phyloP scores from a whole-genome alignment of 2,888 invertebrate species.

The Parnassius orleans region DNA sequence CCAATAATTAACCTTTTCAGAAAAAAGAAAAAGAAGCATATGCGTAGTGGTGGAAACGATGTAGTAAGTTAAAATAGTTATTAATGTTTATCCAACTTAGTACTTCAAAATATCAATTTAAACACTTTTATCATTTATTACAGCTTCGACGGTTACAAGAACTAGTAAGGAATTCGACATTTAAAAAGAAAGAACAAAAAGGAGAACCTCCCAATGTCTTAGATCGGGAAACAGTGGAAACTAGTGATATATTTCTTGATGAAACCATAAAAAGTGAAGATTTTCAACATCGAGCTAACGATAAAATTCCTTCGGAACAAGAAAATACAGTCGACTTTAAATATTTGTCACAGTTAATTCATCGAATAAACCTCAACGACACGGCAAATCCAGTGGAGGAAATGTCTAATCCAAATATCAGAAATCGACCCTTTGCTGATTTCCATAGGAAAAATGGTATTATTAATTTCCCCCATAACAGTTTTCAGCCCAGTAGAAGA shows the following conservation, averaged over 20 bases:
- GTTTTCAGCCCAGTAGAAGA: conserved; percentile 26
- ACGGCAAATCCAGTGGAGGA: conserved; percentile 32
- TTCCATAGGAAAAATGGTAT: conserved; percentile 25
- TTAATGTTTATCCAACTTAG: background rate
- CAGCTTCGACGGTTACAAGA: conserved; percentile 15
- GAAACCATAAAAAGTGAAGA: conserved; percentile 30
- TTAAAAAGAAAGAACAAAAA: conserved; percentile 10
- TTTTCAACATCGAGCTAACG: conserved; percentile 26
- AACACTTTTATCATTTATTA: background rate
- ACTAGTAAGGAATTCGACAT: conserved; percentile 12
- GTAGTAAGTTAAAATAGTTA: conserved; percentile 11
- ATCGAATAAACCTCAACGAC: conserved; percentile 50
- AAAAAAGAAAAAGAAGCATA: conserved; percentile 13
- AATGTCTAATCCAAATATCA: conserved; percentile 29
- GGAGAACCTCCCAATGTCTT: background rate
- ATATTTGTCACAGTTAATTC: conserved; percentile 66
- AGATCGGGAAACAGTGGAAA: conserved; percentile 28
- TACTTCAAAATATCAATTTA: background rate
- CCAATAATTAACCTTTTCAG: background rate
- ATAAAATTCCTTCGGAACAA: conserved; percentile 31
- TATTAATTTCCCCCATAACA: conserved; percentile 26
- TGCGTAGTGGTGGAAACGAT: conserved; percentile 6
- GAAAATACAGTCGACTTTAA: conserved; percentile 58
- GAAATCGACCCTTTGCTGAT: conserved; percentile 28
- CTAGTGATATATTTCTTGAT: conserved; percentile 30